Evolutionary conservation across 2,797 vertebrate genomes (phyloP).

Genomic region (Setipinna tenuifilis): DNA sequence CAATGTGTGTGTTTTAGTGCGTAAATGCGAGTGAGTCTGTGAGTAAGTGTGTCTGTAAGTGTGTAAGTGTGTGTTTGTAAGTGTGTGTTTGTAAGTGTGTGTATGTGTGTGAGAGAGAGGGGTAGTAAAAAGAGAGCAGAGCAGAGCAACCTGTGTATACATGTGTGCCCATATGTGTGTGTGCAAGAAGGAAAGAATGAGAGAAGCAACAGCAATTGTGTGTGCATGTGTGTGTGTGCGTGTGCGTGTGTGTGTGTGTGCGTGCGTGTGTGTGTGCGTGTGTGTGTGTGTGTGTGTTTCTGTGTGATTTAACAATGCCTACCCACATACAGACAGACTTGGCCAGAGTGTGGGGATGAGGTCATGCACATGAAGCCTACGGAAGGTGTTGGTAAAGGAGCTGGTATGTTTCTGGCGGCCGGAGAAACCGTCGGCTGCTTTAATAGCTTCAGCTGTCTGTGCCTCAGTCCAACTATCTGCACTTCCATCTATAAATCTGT

Average conservation of each 20-base stretch:
- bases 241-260: no score
- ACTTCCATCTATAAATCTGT: conserved; percentile 18
- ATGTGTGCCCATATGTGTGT: no score
- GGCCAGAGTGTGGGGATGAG: neutral
- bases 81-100: neutral
- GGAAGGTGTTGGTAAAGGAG: neutral
- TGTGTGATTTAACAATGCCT: neutral
- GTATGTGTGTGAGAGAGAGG: neutral
- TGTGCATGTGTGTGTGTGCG: no score
- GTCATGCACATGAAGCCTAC: neutral
- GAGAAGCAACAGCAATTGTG: no score
- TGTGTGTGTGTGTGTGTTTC: no score
- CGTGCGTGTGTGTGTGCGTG: no score
- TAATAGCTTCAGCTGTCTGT: conserved; percentile 13
- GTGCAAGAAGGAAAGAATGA: no score
- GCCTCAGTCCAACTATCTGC: conserved; percentile 5
- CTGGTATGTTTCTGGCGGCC: neutral
- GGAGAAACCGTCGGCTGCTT: neutral
- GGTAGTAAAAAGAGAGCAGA: no score
- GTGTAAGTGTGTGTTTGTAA: neutral
- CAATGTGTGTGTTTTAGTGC: neutral
- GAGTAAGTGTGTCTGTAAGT: neutral
- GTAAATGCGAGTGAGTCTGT: no score
- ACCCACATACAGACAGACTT: neutral
- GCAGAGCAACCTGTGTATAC: no score